A percentile compares a stretch with the other conserved stretches of the same genome.
These are phyloP conservation scores for Zenarchopterus dispar DNA, from an alignment of 2,797 vertebrate genomes.

Conservation along the genomic window DNA sequence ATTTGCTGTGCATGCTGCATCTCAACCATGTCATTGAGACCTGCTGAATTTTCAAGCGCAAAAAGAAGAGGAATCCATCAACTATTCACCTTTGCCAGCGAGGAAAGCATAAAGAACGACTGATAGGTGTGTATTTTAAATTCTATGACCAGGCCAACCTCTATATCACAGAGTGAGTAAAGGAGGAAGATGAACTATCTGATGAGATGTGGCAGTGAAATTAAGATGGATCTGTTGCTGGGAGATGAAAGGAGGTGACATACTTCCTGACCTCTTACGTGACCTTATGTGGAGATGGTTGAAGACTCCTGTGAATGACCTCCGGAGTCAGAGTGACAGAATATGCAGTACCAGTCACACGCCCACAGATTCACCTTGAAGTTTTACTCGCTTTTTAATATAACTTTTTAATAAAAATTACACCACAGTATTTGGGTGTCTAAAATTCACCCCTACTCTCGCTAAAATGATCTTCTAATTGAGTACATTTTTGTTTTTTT, in stretches of 20 bases:
- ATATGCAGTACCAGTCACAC: background rate
- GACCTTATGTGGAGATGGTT: constrained; percentile 54
- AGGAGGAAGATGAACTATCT: constrained; percentile 31
- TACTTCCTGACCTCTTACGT: constrained; percentile 49
- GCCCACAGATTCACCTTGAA: too few species aligned
- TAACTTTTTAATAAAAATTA: background rate
- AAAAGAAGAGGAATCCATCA: background rate
- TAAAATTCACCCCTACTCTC: too few species aligned
- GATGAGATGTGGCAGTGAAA: constrained; percentile 41
- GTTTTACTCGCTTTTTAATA: background rate
- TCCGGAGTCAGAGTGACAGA: constrained; percentile 26
- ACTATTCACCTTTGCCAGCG: background rate
- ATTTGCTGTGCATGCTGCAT: constrained; percentile 30
- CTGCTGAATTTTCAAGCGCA: constrained; percentile 9
- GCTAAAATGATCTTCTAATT: too few species aligned
- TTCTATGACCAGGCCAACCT: constrained; percentile 13
- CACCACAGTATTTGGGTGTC: too few species aligned
- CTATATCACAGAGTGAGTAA: constrained; percentile 15
- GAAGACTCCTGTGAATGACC: constrained; percentile 47
- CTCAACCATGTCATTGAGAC: constrained; percentile 13
- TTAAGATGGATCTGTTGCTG: constrained; percentile 56
- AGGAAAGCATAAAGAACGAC: constrained; percentile 25
- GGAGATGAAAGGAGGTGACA: constrained; percentile 47
- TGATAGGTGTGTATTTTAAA: constrained; percentile 48
- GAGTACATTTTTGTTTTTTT: too few species aligned